Evolutionary conservation across 2,888 invertebrate genomes (phyloP).

Genomic region (Netelia virgata): DNA sequence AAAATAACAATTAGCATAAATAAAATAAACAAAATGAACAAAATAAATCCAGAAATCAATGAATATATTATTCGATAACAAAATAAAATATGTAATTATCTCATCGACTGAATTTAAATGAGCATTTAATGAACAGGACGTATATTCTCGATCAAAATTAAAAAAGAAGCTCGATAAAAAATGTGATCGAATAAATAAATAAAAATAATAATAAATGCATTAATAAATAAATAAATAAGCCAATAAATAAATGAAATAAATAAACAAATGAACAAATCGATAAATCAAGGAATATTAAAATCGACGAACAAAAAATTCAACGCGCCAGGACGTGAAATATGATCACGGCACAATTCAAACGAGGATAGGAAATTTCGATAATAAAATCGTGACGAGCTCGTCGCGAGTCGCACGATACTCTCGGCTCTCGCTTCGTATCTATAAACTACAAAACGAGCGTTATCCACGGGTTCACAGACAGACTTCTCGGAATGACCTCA

Average conservation of each 20-base stretch:
- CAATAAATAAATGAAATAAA: too few species aligned
- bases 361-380: slow-evolving; percentile 29
- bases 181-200: too few species aligned
- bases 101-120: too few species aligned
- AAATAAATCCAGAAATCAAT: not conserved
- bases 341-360: slow-evolving; percentile 1
- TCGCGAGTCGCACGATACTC: slow-evolving; percentile 12
- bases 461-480: slow-evolving; percentile 78
- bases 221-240: too few species aligned
- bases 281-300: not conserved
- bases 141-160: too few species aligned
- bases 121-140: too few species aligned
- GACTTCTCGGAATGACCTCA: slow-evolving; percentile 79
- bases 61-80: not conserved
- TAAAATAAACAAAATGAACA: not conserved
- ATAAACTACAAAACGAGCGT: slow-evolving; percentile 69
- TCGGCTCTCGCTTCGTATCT: slow-evolving; percentile 61
- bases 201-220: too few species aligned
- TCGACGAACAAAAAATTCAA: not conserved
- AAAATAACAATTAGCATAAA: not conserved
- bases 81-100: too few species aligned
- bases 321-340: not conserved
- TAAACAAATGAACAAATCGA: not conserved
- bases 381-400: slow-evolving; percentile 4
- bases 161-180: too few species aligned